phyloP scores from a whole-genome alignment of 2,113 vertebrate species.

The Abramis brama region DNA sequence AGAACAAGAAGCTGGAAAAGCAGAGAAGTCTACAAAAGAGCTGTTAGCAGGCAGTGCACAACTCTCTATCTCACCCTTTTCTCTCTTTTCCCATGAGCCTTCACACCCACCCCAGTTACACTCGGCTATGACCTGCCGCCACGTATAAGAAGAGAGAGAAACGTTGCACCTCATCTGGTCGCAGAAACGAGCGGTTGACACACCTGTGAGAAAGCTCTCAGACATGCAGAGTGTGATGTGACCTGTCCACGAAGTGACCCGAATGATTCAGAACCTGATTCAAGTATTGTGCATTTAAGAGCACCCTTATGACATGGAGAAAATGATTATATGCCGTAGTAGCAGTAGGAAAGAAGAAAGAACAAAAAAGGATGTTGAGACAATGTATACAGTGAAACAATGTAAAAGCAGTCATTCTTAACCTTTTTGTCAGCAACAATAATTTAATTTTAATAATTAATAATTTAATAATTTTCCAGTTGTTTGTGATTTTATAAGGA shows the following conservation, averaged over 20 bases:
- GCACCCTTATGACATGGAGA: neutral
- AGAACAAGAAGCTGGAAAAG: constrained; percentile 69
- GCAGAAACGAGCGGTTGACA: constrained; percentile 1
- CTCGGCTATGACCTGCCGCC: neutral
- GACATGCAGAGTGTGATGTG: constrained; percentile 3
- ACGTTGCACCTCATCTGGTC: constrained; percentile 56
- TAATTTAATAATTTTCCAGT: neutral
- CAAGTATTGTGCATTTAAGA: neutral
- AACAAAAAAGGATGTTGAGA: neutral
- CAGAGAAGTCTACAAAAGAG: constrained; percentile 61
- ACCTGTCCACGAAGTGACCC: neutral
- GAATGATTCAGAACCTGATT: neutral
- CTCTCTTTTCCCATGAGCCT: constrained; percentile 43
- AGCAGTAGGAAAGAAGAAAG: neutral
- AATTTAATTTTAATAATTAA: too few species aligned
- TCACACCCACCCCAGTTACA: constrained; percentile 37
- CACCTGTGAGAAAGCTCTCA: constrained; percentile 20
- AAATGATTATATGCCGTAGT: neutral
- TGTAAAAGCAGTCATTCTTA: neutral
- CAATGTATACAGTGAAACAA: neutral
- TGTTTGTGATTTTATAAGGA: neutral
- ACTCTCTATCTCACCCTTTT: constrained; percentile 20
- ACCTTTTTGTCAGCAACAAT: neutral
- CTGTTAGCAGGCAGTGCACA: constrained; percentile 49
- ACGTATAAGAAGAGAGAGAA: constrained; percentile 10